These are phyloP conservation scores for Syndactyla subalaris DNA, from an alignment of 2,797 vertebrate genomes.

Conservation along the genomic window DNA sequence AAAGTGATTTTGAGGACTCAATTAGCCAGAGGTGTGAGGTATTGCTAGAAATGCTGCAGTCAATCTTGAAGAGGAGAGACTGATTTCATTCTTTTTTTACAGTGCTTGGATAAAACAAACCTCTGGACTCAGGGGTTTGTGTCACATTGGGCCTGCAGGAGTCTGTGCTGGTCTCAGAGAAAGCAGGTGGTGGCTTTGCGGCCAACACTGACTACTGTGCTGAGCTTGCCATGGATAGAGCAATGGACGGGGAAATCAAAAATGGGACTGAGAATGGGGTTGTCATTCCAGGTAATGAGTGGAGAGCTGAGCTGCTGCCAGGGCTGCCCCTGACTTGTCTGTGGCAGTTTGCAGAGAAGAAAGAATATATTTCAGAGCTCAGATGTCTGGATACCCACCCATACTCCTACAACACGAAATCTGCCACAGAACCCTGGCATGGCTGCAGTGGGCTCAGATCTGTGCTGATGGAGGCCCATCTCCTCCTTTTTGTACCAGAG, in stretches of 20 bases:
- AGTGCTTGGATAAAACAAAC: background rate
- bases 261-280: fast-evolving
- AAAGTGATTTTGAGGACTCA: background rate
- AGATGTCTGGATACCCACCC: too few species aligned
- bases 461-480: fast-evolving
- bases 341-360: background rate
- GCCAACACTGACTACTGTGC: background rate
- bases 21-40: background rate
- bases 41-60: background rate
- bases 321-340: background rate
- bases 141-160: background rate
- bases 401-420: background rate
- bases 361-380: background rate
- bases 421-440: fast-evolving
- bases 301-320: background rate
- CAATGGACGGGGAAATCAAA: background rate
- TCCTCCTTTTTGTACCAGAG: fast-evolving
- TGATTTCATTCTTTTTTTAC: background rate
- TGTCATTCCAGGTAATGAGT: fast-evolving
- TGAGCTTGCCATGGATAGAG: background rate
- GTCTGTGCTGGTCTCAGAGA: background rate
- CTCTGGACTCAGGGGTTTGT: background rate
- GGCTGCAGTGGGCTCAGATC: fast-evolving
- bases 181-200: fast-evolving
- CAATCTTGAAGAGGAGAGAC: background rate